Base-by-base conservation (phyloP, 1,140 invertebrate species). In the Drosophila busckii region DNA sequence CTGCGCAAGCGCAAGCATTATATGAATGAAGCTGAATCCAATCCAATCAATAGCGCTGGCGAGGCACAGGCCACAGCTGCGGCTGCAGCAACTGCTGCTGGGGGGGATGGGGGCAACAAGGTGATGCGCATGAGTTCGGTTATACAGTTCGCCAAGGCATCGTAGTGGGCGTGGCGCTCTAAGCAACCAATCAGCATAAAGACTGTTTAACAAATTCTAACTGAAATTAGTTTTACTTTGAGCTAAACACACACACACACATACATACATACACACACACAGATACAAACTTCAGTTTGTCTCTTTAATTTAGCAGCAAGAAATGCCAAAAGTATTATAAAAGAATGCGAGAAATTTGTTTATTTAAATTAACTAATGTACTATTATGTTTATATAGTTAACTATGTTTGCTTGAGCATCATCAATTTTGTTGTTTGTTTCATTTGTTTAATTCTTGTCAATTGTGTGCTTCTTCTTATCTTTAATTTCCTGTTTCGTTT, bases 1-100 rank as follows among this genome's bases (percentile, higher is more conserved):
- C 91, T 93, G 2, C 88, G 94, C 28, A 96, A 96, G 87, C 89
- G 94, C 34, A 95, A 94, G 80, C 91, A 94, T 88, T 94, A 95
- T 66, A 90, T 93, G 38, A 90, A 93, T 50, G 92, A 91, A 0
- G 91, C 92, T 89, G 90, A 92, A 56, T 65, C 88, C 4, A 29
- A 20, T 6, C n/a, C 22, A 0, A 40, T 19, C 10, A 38, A 23
- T 23, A 37, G 22, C 12, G 17, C 0, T 17, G 28, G 34, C 25
- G 20, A 52, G 12, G 0, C 16, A 12, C 29, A 17, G 12, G 9
- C 15, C 2, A 12, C 28, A 4, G 5, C 48, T 1, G 10, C 23
- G 2, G 10, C 41, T 6, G 22, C 25, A 9, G 60, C 12, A 7
- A 45, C 49, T 2, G 17, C 22, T 2, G 2, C 44, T 8, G 16